phyloP scores from a whole-genome alignment of 2,888 invertebrate species.

The Chrysolina haemoptera region DNA sequence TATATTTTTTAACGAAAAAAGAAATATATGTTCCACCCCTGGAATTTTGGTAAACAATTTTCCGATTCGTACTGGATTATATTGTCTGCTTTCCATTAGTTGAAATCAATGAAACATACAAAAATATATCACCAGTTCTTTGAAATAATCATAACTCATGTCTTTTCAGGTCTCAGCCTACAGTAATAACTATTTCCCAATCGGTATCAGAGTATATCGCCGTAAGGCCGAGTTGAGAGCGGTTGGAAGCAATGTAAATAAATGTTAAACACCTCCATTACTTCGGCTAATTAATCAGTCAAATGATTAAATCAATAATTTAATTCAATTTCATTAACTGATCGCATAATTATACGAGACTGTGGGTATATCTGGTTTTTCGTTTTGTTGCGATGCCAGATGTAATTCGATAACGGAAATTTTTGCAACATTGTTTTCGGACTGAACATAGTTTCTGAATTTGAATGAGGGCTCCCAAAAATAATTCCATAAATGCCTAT shows the following conservation, averaged over 20 bases:
- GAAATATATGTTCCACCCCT: too few relatives aligned
- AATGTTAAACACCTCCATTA: conserved; percentile 36
- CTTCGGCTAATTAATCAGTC: conserved; percentile 34
- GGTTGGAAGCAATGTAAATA: conserved; percentile 38
- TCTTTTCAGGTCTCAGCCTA: not conserved
- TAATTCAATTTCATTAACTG: conserved; percentile 42
- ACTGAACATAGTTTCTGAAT: not conserved
- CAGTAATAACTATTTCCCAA: conserved; percentile 10
- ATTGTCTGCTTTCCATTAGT: too few relatives aligned
- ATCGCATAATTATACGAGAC: conserved; percentile 38
- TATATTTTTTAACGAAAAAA: too few relatives aligned
- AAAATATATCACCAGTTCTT: too few relatives aligned
- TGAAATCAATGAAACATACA: too few relatives aligned
- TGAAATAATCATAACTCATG: not conserved
- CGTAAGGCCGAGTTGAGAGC: conserved; percentile 25
- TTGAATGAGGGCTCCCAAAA: too few relatives aligned
- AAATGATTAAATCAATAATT: conserved; percentile 40
- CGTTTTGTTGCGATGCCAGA: not conserved
- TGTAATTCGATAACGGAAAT: not conserved
- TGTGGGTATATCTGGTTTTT: conserved; percentile 29
- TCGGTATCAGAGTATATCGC: conserved; percentile 18
- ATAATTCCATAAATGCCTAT: too few relatives aligned
- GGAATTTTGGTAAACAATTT: too few relatives aligned
- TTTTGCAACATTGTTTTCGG: not conserved
- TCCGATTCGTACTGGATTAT: too few relatives aligned